Evolutionary conservation across 2,888 invertebrate genomes (phyloP), one percentile per base, ranked within the genome.

Genomic region (Cremastinae sp.): DNA sequence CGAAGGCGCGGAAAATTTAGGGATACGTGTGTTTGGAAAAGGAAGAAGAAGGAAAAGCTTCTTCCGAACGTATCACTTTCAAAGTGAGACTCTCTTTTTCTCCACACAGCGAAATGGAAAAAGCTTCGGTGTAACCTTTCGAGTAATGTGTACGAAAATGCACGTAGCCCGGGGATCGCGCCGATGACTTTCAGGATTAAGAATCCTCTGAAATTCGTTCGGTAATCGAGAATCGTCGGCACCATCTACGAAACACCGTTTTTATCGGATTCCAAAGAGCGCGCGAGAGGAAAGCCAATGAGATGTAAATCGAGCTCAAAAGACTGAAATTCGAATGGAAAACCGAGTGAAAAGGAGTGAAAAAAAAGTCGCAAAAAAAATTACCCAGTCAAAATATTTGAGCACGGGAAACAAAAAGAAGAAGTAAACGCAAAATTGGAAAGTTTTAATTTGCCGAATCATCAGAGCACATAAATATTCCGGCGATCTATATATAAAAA

Each of bases 221-320:
- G 28, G 68, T 69, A 68, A 73, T 72, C 51, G 58, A 62, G 73
- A 72, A 55, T 58, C 62, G 62, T 69, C 55, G 74, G 51, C 37
- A 69, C 43, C 74, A 45, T 16, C 43, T 7, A 12, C 14, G 14
- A 5, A 56, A 56, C 37, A 53, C 16, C 56, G 16, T 58, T 12
- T 41, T n/a, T 18, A 41, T n/a, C 7, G 41, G 14, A 39, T n/a
- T 39, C 37, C 28, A 39, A 8, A n/a, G 22, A 28, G 43, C 14
- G 58, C 47, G 65, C 28, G 28, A 55, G n/a, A 47, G 41, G 56
- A 70, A 56, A 78, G 61, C 62, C 80, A 74, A 81, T 80, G 80
- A 79, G 74, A 81, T 81, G 80, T 79, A 81, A 81, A 81, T 81
- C 73, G 74, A 45, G 59, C 51, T 28, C 28, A 51, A 47, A 49